Evolutionary conservation across 2,888 invertebrate genomes (phyloP).

Genomic region (Junonia oenone): DNA sequence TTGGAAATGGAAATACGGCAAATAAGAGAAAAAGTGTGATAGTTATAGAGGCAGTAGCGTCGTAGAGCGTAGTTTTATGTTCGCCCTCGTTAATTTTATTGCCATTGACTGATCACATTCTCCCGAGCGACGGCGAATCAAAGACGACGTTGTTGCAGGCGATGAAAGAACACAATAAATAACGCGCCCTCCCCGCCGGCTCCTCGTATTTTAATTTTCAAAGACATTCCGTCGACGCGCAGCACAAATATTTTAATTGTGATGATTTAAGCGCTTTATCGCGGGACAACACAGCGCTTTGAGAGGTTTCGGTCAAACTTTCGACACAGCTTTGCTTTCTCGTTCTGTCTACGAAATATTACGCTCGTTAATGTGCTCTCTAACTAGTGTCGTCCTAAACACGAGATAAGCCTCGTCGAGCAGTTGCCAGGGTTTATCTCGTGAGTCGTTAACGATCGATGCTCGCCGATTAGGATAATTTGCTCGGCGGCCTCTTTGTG

Average conservation of each 20-base stretch:
- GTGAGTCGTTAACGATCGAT: slow-evolving; percentile 24
- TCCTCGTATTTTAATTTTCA: slow-evolving; percentile 47
- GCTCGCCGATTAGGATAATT: slow-evolving; percentile 36
- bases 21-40: background rate
- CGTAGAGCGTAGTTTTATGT: slow-evolving; percentile 1
- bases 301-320: slow-evolving; percentile 27
- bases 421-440: slow-evolving; percentile 8
- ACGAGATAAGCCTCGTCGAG: background rate
- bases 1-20: background rate
- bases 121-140: slow-evolving; percentile 25
- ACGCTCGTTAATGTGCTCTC: background rate
- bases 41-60: background rate
- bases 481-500: slow-evolving; percentile 21
- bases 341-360: background rate
- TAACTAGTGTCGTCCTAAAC: background rate
- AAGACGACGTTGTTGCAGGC: slow-evolving; percentile 21
- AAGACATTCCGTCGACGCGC: slow-evolving; percentile 52
- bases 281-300: slow-evolving; percentile 32
- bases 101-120: slow-evolving; percentile 28
- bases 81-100: slow-evolving; percentile 17
- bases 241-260: slow-evolving; percentile 59
- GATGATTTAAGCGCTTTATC: slow-evolving; percentile 56
- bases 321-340: background rate
- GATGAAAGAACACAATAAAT: slow-evolving; percentile 44
- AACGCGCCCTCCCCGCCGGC: slow-evolving; percentile 26